Evolutionary conservation across 2,797 vertebrate species (phyloP), one percentile per base, ranked within the genome.

Genomic region (Cuculus canorus): DNA sequence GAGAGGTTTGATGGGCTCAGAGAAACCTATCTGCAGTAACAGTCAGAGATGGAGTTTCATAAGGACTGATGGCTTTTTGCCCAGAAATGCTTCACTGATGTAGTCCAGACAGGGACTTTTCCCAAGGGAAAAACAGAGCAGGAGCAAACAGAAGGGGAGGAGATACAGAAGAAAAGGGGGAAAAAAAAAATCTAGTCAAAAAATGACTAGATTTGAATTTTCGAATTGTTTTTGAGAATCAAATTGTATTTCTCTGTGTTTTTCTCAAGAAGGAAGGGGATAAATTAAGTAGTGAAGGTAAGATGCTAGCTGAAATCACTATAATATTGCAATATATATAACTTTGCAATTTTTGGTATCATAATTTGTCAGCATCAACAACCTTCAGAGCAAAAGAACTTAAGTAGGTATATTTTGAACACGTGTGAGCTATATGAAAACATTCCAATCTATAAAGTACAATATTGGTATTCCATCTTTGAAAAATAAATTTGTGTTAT

Each of bases 31-130:
- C 70, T 41, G 23, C 17, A 53, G 39, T 30, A 79, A 76, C 5
- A 69, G 68, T 56, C 24, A 60, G 90, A 90, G 82, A 82, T 69
- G 83, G 53, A 92, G 71, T 61, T 90, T 73, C 92, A 61, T 82
- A 35, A 93, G 52, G 68, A 70, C 33, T 92, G 53, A 45, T 95
- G 90, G 92, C 95, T 93, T 86, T 80, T 79, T 96, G 95, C 93
- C 92, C 81, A 93, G 93, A 92, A 95, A 93, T 77, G 23, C 16
- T 95, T 84, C 71, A 28, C 47, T 92, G 90, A 92, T 92, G 69
- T 78, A 88, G 72, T 77, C 85, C 87, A 95, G 93, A 75, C 87
- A 91, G 79, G 63, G 79, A 83, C 64, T 91, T 90, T 83, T 94
- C 87, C 48, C 85, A 91, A 78, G 79, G 61, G 65, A 94, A 90